These are phyloP conservation scores for Prietella phreatophila DNA, from an alignment of 2,113 vertebrate species.

Conservation along the genomic window DNA sequence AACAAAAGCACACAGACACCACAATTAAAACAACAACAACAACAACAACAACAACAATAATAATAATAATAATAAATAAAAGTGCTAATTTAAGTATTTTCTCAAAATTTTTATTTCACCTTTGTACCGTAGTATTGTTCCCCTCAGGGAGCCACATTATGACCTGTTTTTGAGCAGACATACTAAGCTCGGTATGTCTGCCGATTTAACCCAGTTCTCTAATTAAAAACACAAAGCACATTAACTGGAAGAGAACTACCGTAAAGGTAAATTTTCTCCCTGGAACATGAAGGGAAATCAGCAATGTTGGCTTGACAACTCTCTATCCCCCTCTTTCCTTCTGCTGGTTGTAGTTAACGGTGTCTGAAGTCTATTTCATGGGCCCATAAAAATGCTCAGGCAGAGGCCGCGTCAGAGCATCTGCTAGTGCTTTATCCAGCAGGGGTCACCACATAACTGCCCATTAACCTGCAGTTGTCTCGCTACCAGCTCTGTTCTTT, in stretches of 20 bases:
- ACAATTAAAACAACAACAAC: no score
- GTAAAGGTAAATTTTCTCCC: constrained; percentile 58
- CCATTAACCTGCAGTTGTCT: constrained; percentile 54
- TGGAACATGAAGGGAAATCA: constrained; percentile 67
- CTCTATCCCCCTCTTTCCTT: constrained; percentile 41
- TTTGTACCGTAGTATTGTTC: neutral
- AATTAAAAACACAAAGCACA: constrained; percentile 63
- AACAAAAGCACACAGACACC: no score
- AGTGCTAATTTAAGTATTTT: no score
- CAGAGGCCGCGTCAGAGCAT: constrained; percentile 63
- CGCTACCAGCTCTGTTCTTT: constrained; percentile 30
- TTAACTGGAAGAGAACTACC: constrained; percentile 58
- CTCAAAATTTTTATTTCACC: neutral
- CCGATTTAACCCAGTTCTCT: constrained; percentile 62
- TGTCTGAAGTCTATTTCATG: constrained; percentile 73
- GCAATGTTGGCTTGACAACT: constrained; percentile 59
- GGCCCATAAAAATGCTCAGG: constrained; percentile 66
- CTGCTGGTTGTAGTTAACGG: constrained; percentile 69
- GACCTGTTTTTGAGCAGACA: constrained; percentile 34
- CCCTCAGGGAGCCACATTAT: neutral
- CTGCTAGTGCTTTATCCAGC: constrained; percentile 71
- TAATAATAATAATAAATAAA: no score
- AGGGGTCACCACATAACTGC: constrained; percentile 62
- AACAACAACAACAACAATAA: no score
- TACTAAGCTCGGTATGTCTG: constrained; percentile 53